Evolutionary conservation across 2,888 invertebrate species (phyloP).

Genomic region (Drepanosiphum platanoidis): DNA sequence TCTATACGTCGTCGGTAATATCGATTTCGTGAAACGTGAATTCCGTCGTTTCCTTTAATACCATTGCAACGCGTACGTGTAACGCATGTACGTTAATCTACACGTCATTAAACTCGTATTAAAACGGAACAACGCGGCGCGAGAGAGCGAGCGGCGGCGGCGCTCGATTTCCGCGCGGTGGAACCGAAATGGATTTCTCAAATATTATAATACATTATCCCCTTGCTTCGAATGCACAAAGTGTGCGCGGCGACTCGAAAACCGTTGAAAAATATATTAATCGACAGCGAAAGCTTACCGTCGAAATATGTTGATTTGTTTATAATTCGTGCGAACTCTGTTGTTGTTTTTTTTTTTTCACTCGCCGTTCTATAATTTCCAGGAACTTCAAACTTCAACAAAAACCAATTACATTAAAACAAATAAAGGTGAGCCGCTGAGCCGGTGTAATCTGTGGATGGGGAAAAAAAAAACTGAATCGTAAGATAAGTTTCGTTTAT

Average conservation of each 20-base stretch:
- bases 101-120: background rate
- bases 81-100: background rate
- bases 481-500: background rate
- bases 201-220: no score
- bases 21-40: background rate
- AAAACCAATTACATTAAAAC: background rate
- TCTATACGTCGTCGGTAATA: background rate
- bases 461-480: background rate
- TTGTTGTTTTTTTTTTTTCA: no score
- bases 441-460: background rate
- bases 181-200: background rate
- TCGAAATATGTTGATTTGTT: background rate
- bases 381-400: background rate
- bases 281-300: background rate
- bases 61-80: background rate
- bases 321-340: background rate
- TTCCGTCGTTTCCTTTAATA: background rate
- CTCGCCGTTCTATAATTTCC: background rate
- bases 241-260: no score
- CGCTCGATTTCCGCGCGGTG: background rate
- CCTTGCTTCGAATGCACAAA: no score
- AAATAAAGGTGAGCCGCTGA: background rate
- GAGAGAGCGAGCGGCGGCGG: no score
- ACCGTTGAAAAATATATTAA: background rate
- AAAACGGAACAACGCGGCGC: no score